Base-by-base conservation (phyloP, 2,113 vertebrate genomes). In the Labrus mixtus region DNA sequence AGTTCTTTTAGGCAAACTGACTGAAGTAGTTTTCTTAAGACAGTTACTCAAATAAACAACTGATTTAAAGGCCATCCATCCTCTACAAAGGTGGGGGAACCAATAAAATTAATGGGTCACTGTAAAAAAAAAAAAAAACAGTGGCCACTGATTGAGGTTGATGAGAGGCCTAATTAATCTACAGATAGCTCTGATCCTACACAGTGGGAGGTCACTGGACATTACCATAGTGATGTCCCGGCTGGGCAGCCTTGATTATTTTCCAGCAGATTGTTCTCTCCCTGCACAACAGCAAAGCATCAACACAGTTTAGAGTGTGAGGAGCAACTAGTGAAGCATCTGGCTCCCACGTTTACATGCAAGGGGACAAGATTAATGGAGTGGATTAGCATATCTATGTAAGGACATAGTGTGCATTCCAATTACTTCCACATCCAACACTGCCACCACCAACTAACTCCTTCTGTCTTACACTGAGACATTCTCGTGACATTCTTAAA, bases 271-370 rank as follows among this genome's bases (percentile, higher is more conserved):
- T 83, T 95, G 90, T 89, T 83, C 87, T 80, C 51, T 79, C 87
- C 87, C 93, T 89, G 90, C 84, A 90, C 93, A 91, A 91, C 89
- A 81, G 50, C 77, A 92, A 94, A 90, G 92, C 93, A 91, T 93
- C 94, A 94, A 55, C 93, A 17, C 91, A 90, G 93, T 92, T 94
- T 93, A 92, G 93, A 94, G 91, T 90, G 93, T 91, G 91, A 94
- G 92, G 89, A 95, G 94, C 94, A 95, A 96, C 94, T 93, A 93
- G 94, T 95, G 91, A 90, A 94, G 94, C 95, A 96, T 95, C 94
- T 96, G 94, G 94, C 83, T 83, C 77, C 71, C 65, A 67, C 77
- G 92, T 95, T 95, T 95, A 90, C 94, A 95, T 94, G 92, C 88
- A 93, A 93, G 92, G 90, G 87, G 91, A 95, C 81, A 95, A 93